Base-by-base conservation (phyloP, 2,888 invertebrate species). In the Aspidiotus rigidus region DNA sequence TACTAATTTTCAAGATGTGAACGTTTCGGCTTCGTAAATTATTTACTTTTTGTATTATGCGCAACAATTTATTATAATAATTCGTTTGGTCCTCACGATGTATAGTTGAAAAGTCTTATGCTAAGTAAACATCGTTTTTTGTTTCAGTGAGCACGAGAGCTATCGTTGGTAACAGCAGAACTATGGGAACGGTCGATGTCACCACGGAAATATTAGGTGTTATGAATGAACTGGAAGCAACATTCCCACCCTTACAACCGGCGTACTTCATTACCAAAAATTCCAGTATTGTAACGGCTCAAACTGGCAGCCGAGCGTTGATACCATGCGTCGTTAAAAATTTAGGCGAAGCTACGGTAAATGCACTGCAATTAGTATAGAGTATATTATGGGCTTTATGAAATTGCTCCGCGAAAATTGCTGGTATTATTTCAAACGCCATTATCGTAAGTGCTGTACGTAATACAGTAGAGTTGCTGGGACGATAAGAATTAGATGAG, bases 321-420 rank as follows among this genome's bases (percentile, higher is more conserved):
- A 82, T 92, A 72, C 91, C 91, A 1, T 92, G 92, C 78, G 84
- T 89, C 72, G 89, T 92, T 73, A 87, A 87, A 77, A 89, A 90
- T 77, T 88, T 91, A 74, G 90, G 91, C 64, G 90, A 92, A 78
- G 90, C 91, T 75, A 87, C 89, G 83, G 92, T 92, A 79, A 89
- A 90, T 85, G 7, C 49, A 49, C 28, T 28, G 28, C 28, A 28
- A 28, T 28, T 28, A 28, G 28, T 28, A 28, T 28, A 28, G 28
- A 28, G 28, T 28, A 28, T 28, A 28, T 28, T 28, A 28, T 28
- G 28, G 28, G 28, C 28, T 28, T 28, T 28, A 28, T 28, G 28
- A 28, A 28, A 28, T 28, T 28, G 28, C 28, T 28, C 28, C 28
- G 5, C 28, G 28, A 28, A 28, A 28, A 28, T 28, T 28, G 28